Evolutionary conservation across 2,888 invertebrate species (phyloP), one percentile per base, ranked within the genome.

Genomic region (Ochropleura leucogaster): DNA sequence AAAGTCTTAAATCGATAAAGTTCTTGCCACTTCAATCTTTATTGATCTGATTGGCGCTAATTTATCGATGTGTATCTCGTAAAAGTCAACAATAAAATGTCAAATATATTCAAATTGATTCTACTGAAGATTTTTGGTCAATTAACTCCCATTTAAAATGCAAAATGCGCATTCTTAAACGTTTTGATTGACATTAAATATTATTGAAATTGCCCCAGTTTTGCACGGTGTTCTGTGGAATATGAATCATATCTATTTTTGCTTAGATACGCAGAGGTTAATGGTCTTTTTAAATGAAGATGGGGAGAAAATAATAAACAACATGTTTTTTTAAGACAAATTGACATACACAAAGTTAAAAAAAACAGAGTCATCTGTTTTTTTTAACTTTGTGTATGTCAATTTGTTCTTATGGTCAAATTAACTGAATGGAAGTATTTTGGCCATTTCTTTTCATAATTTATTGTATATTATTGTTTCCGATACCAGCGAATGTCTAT

Each of bases 11-110:
- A 70, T 67, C 53, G 20, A 70, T 81, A 67, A 72, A 64, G 63
- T 49, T 68, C 60, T 63, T 67, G 44, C 51, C 46, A 44, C 47
- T 30, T 30, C 46, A 68, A 82, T 65, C 16, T 69, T 79, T 74
- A 64, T 74, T 55, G 57, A 64, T 74, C 62, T 74, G 65, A 69
- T 78, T 74, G 68, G 47, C 49, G 66, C 66, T 73, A 84, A 80
- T 84, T 80, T 76, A 84, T 84, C 68, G 80, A 82, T 63, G 18
- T 62, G 40, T 66, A 74, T 8, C 65, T 84, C 80, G 66, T 83
- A 83, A 84, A 80, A 67, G 74, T 82, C 83, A 72, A 71, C 46
- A 79, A 67, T 83, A 84, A 80, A 84, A 76, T 76, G 53, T 76
- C 59, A 66, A 80, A 82, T 68, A 68, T 68, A 76, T 74, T 73